Base-by-base conservation (phyloP, 2,113 vertebrate genomes). In the Amia ocellicauda region DNA sequence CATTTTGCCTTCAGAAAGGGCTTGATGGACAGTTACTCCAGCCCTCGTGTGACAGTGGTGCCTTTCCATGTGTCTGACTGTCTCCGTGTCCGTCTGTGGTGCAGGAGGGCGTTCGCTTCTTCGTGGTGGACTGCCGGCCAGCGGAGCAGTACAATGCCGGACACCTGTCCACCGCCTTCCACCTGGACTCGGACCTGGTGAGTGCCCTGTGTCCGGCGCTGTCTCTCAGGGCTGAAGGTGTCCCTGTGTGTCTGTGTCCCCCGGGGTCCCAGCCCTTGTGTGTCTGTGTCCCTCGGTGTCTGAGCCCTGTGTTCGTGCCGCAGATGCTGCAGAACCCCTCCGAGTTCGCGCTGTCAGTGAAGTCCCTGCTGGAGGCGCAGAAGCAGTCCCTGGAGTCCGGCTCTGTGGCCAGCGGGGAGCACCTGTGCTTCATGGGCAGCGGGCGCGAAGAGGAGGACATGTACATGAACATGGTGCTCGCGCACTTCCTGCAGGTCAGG, bases 391-490 rank as follows among this genome's bases (percentile, higher is more conserved):
- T 99, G 26, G 94, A 99, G 73, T 98, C 97, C 0, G 97, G 96
- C 50, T 99, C 96, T 29, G 69, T 99, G 7, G 97, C 97, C 67
- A 93, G 95, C 5, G 97, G 97, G 58, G 95, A 99, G 56, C 96
- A 99, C 57, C 89, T 99, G 61, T 99, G 97, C 77, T 99, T 99
- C 78, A 98, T 99, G 97, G 97, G 97, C 72, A 98, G 96, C 29
- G 97, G 97, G 62, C 84, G 97, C n/a, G 97, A 99, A 69, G 97
- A 99, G 66, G 97, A 99, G 79, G 97, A 99, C 83, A 99, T 99
- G 97, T 99, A 99, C 73, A 99, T 99, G 97, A 99, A 99, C 85
- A 99, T 99, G 97, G 97, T 98, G 68, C 82, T 99, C 29, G 97
- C 97, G 20, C 97, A 99, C 75, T 99, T 99, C 71, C 81, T 99